Evolutionary conservation across 2,797 vertebrate species (phyloP), one percentile per base, ranked within the genome.

Genomic region (Amphiprion clarkii): DNA sequence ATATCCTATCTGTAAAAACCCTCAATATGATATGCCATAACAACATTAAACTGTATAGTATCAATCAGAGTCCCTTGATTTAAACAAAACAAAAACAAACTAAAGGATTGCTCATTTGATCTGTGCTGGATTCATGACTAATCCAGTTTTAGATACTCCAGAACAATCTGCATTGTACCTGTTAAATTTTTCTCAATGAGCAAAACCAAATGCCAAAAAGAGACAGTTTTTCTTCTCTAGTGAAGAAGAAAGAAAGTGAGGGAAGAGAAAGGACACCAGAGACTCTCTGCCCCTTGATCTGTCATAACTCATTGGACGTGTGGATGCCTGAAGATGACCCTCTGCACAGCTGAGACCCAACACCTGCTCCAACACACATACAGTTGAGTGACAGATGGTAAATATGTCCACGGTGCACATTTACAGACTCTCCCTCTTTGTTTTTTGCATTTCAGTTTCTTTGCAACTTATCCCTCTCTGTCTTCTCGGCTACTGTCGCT

Each of bases 281-380:
- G 66, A 51, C 74, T 5, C n/a, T 13, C 1, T 55, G 81, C 54
- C 73, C 81, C 86, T 78, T 84, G 85, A 87, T 77, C 82, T 25
- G 19, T 82, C 48, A 36, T 76, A 73, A 85, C 39, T 78, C 57
- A 52, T 53, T 3, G 55, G 42, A 66, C 29, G 74, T 74, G 83
- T 77, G 71, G 65, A 75, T 80, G 83, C 74, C 79, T 76, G 31
- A 61, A 49, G 78, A 60, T 55, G 83, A 87, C 81, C 77, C 71
- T 80, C 29, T 27, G 69, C 66, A 72, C 86, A 83, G 80, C 83
- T 82, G 85, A 86, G 66, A 79, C 53, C 49, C 59, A 2, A 69
- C 59, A 42, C 23, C 9, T 67, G 6, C 65, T 65, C 55, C 16
- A 17, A 57, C 23, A 12, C 54, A 16, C 23, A 12, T 48, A 16